Base-by-base conservation (phyloP, 1,140 invertebrate species). In the Pollicipes pollicipes region DNA sequence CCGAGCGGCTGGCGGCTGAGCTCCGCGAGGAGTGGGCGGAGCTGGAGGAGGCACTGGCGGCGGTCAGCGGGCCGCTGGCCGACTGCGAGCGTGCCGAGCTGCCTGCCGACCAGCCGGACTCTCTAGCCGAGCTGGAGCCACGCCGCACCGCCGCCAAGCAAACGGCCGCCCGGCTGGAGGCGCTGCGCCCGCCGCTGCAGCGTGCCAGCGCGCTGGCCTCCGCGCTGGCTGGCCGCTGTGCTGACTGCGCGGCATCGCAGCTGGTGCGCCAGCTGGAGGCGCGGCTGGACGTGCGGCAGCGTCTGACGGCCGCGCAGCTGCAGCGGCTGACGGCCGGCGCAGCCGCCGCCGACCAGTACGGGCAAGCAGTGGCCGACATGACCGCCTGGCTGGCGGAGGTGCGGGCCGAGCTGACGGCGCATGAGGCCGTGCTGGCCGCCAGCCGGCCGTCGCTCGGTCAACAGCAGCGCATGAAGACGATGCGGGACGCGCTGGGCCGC, bases 401-500 rank as follows among this genome's bases (percentile, higher is more conserved):
- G 45, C 45, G 45, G 21, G 2, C 13, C 2, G 45, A 58, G 2
- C 17, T 58, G 45, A 58, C 45, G 10, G 24, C 77, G 84, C 85
- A 10, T 77, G 74, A 68, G 73, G 76, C 68, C 85, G 85, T 72
- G 83, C 84, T 75, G 83, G 88, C 75, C 83, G 85, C 31, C 85
- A 88, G 76, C 79, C 91, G 29, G 85, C 87, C 72, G 86, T 89
- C 76, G 78, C 92, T n/a, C 90, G 90, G 77, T 82, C 80, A 37
- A 87, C 89, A 74, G 83, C 85, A 74, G 85, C 87, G 76, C 85
- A 88, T 74, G 85, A 91, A 77, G 88, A 95, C 75, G 83, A 86
- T 73, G 45, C 45, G 45, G 13, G 45, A 58, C 13, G 45, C 45
- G 21, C 45, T 58, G 45, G 45, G 45, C 21, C 45, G 45, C 45